Percentiles rank a stretch among this genome's conserved stretches.
phyloP scores from a whole-genome alignment of 2,888 invertebrate species.

The Calliscelio sp. region DNA sequence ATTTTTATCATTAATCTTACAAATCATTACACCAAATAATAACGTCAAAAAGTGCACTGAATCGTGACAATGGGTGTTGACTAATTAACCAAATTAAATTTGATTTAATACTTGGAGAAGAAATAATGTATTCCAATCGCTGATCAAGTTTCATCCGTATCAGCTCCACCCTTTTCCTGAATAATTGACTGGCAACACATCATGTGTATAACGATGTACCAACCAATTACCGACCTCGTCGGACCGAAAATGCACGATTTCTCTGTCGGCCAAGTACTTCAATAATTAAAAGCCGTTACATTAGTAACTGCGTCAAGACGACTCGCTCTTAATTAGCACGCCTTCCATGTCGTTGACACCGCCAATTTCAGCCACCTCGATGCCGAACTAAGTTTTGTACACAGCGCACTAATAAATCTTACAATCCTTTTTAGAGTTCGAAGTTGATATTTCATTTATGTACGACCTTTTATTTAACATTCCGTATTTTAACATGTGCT shows the following conservation, averaged over 20 bases:
- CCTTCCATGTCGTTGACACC: conserved; percentile 69
- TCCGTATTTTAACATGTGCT: too few species aligned
- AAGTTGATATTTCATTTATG: conserved; percentile 40
- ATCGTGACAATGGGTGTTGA: too few species aligned
- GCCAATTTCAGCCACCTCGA: conserved; percentile 65
- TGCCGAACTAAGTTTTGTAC: conserved; percentile 63
- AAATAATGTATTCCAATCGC: conserved; percentile 40
- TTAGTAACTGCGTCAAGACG: conserved; percentile 78
- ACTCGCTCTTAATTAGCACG: conserved; percentile 78
- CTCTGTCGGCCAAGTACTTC: conserved; percentile 70
- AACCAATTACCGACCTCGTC: conserved; percentile 70
- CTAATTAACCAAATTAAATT: conserved; percentile 19
- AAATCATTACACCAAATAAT: too few species aligned
- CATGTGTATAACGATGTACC: conserved; percentile 64
- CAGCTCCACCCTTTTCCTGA: conserved; percentile 35
- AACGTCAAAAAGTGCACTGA: too few species aligned
- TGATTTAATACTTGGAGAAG: conserved; percentile 20
- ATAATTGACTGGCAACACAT: conserved; percentile 67
- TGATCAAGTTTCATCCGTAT: conserved; percentile 35
- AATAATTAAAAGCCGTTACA: conserved; percentile 80
- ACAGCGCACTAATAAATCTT: conserved; percentile 61
- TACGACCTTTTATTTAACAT: conserved; percentile 8
- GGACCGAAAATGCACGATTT: conserved; percentile 69
- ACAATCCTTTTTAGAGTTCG: conserved; percentile 43
- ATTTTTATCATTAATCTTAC: too few species aligned